Evolutionary conservation across 2,888 invertebrate species (phyloP).

Genomic region (Atethmia centrago): DNA sequence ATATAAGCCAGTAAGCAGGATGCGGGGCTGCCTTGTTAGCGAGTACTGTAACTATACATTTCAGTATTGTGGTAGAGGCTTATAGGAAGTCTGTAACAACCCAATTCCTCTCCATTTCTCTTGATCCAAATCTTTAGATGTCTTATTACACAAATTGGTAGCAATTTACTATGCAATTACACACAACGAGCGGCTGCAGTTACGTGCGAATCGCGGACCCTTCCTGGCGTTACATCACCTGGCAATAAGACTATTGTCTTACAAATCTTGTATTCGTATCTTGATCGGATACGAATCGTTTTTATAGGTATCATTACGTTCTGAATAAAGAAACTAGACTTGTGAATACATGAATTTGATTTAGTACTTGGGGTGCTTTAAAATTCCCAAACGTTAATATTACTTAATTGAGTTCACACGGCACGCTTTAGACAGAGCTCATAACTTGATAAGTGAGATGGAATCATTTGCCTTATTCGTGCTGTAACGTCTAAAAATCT

Average conservation of each 20-base stretch:
- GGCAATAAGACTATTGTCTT: slow-evolving; percentile 46
- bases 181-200: slow-evolving; percentile 49
- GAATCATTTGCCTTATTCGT: no score
- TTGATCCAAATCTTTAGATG: slow-evolving; percentile 39
- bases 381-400: no score
- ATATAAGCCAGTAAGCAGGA: no score
- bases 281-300: slow-evolving; percentile 33
- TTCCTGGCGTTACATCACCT: slow-evolving; percentile 51
- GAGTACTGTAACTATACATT: no score
- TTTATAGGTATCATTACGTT: slow-evolving; percentile 22
- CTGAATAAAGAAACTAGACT: slow-evolving; percentile 15
- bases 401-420: no score
- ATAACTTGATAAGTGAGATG: no score
- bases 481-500: no score
- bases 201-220: slow-evolving; percentile 57
- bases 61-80: neutral
- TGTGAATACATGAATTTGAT: slow-evolving; percentile 9
- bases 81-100: slow-evolving; percentile 20
- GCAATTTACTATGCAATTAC: slow-evolving; percentile 61
- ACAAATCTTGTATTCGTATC: slow-evolving; percentile 46
- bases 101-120: slow-evolving; percentile 29
- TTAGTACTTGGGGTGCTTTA: neutral
- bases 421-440: no score
- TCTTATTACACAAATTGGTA: slow-evolving; percentile 58
- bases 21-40: neutral